Base-by-base conservation (phyloP, 2,113 vertebrate species). In the Eulemur rufifrons region DNA sequence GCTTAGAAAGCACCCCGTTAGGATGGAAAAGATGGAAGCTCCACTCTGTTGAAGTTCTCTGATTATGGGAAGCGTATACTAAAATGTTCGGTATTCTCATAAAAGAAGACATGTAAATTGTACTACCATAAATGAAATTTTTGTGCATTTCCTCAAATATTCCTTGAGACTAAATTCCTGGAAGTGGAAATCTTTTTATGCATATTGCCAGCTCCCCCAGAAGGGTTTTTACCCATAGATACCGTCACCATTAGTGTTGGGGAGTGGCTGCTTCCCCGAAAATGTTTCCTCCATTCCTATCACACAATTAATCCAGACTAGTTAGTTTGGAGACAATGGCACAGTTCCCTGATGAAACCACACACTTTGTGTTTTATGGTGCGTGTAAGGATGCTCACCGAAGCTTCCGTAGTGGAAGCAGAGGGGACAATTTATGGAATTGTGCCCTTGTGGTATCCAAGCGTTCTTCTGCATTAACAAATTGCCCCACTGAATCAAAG, bases 381-480 rank as follows among this genome's bases (percentile, higher is more conserved):
- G 6, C 94, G 56, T 88, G 32, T 88, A 69, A 89, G 27, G n/a
- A 73, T 80, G 29, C 0, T 2, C 63, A 37, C 2, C 61, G 45
- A 96, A 71, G 17, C 87, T 89, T 89, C 78, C 56, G 27, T 0
- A 17, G 45, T 59, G 66, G 71, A 82, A 78, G 17, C 96, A 87
- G n/a, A 73, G 78, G 47, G 47, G 56, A 47, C 20, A 13, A 0
- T 83, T 95, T 63, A 66, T 61, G 64, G 80, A 87, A 92, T 14
- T 39, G 39, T 59, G 59, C 50, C 47, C 59, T 50, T 10, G 73
- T 63, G 61, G 39, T 80, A 17, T 32, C 37, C 29, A 25, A 66
- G 34, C 84, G 27, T 68, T 81, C n/a, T 84, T 64, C 76, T 73
- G 59, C 71, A 89, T 74, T 90, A 59, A 80, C 71, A 88, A 66